Evolutionary conservation across 2,888 invertebrate genomes (phyloP), one percentile per base, ranked within the genome.

Genomic region (Caenorhabditis virilis): DNA sequence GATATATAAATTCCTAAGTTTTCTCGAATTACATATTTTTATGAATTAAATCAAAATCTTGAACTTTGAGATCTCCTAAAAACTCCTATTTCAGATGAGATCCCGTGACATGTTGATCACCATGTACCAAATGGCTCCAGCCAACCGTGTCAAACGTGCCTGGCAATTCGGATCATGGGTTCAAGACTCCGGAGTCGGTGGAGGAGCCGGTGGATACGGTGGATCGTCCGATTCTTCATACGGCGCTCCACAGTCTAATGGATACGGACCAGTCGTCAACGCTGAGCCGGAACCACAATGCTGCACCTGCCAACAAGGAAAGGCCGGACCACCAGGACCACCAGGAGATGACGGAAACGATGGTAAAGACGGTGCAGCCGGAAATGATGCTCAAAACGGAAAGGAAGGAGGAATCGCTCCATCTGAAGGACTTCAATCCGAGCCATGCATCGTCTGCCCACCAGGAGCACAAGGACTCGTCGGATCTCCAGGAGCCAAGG

Each of bases 401-500:
- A 60, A 48, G 38, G 89, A 69, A 47, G 75, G 76, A 16, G 64
- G 56, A 33, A 42, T 61, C 30, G 65, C 39, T 2, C 52, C 58
- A 27, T 59, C 65, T 2, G 64, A 65, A n/a, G 71, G 71, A 41
- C 51, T 71, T 25, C 57, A 57, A 42, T 48, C 61, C 51, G 79
- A 79, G 60, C 79, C 80, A 20, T 79, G 79, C 48, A 53, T 77
- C 50, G 77, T 79, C 63, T 80, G 80, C 62, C 80, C 80, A 38
- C 64, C 73, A 38, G 79, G 79, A 35, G 60, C 77, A 7, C 70
- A 74, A 20, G 80, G 79, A 46, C 64, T 69, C 13, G 55, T 61
- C 16, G 79, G 79, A 51, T 27, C 54, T 5, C 74, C 76, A 48
- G 79, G 79, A 62, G 65, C 68, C 56, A 76, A 75, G 55, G 78